Conservation (phyloP, 2,797 vertebrate species). For the Lepidocolaptes lacrymiger region DNA sequence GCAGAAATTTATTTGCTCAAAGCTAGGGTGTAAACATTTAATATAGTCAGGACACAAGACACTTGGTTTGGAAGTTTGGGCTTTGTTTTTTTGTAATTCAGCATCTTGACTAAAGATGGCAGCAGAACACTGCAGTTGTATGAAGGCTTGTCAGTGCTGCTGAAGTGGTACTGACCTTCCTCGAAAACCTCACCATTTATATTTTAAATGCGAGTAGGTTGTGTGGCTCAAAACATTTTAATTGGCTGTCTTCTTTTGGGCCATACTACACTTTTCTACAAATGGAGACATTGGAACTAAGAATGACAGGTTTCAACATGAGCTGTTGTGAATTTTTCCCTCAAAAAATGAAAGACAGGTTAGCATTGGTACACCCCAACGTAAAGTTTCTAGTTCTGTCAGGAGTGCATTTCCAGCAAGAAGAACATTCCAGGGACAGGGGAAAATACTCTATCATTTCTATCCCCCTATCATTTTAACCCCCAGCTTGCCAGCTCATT, state of each 20-base stretch:
- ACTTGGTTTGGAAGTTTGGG: not conserved
- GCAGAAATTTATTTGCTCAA: not conserved
- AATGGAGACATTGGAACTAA: not conserved
- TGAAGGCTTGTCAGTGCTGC: not conserved
- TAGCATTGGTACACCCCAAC: fast-evolving
- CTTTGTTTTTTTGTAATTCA: not conserved
- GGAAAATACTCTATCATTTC: not conserved
- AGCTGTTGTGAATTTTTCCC: not conserved
- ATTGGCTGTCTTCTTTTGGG: not conserved
- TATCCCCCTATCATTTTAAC: not conserved
- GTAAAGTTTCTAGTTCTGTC: not conserved
- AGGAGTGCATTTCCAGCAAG: not conserved
- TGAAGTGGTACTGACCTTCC: not conserved
- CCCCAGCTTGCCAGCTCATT: not conserved
- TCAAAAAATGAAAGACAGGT: not conserved
- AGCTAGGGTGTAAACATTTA: not conserved
- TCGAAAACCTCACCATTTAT: not conserved
- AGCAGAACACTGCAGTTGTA: not conserved
- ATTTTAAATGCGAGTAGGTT: not conserved
- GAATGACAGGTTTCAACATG: not conserved
- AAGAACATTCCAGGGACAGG: not conserved
- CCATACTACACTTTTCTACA: not conserved
- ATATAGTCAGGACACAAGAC: not conserved
- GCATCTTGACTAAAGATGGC: not conserved
- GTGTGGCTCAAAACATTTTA: not conserved